Evolutionary conservation across 37 sponge, comb jelly and placozoan species (phyloP).

Genomic region (Beroe forskalii): DNA sequence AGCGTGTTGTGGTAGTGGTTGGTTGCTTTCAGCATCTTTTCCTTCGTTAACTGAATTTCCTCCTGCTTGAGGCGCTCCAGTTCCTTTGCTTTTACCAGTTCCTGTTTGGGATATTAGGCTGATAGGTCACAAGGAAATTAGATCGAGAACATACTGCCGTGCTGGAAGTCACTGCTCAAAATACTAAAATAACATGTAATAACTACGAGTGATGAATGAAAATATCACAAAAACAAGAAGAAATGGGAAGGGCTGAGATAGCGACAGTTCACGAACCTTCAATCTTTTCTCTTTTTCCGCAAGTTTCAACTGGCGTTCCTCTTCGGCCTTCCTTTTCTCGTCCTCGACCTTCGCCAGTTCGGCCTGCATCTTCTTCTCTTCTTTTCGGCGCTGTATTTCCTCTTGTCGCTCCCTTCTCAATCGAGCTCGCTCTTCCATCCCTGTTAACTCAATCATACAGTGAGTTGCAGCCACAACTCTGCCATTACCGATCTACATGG

Average conservation of each 20-base stretch:
- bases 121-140: constrained; percentile 9
- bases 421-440: constrained; percentile 51
- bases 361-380: not conserved
- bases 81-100: not conserved
- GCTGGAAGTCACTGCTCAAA: no score
- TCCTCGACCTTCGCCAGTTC: constrained; percentile 20
- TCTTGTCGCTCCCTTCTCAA: not conserved
- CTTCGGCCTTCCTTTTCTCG: constrained; percentile 23
- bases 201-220: no score
- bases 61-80: not conserved
- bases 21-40: constrained; percentile 6
- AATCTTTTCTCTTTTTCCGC: constrained; percentile 17
- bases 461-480: no score
- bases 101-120: no score
- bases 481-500: no score
- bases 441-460: no score
- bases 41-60: constrained; percentile 15
- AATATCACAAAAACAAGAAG: no score
- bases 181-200: no score
- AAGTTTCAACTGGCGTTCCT: not conserved
- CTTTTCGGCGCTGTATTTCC: constrained; percentile 18
- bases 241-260: no score
- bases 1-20: constrained; percentile 33
- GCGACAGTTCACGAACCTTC: no score
- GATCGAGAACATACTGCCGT: not conserved